These are phyloP conservation scores for Lissonota sp. DNA, from an alignment of 2,888 invertebrate genomes.

Conservation along the genomic window DNA sequence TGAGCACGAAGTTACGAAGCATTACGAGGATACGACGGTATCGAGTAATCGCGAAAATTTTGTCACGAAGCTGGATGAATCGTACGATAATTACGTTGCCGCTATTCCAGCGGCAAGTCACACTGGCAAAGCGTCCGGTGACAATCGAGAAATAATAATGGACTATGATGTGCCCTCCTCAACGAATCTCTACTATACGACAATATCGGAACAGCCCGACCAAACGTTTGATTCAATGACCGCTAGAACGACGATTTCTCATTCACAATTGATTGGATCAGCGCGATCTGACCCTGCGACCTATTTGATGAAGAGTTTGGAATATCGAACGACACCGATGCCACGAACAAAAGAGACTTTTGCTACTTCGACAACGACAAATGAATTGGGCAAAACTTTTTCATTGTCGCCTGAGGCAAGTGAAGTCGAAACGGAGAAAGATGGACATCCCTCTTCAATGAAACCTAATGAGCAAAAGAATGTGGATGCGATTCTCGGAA, in stretches of 20 bases:
- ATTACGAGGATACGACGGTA: neutral
- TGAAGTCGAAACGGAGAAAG: neutral
- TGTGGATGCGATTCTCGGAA: neutral
- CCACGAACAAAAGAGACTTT: neutral
- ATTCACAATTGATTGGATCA: too few species aligned
- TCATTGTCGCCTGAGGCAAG: neutral
- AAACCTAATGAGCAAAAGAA: neutral
- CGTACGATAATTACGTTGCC: neutral
- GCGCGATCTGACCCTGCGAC: too few species aligned
- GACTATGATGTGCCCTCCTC: neutral
- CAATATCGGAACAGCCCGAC: neutral
- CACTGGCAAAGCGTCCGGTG: neutral
- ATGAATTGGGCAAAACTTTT: neutral
- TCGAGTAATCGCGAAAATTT: neutral
- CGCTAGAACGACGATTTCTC: too few species aligned
- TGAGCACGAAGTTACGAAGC: neutral
- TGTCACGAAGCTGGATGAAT: constrained; percentile 2
- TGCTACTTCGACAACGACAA: neutral
- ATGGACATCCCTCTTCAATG: neutral
- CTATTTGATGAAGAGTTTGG: neutral
- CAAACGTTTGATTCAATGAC: too few species aligned
- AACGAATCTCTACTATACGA: constrained; percentile 1
- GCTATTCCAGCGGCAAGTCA: neutral
- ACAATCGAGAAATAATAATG: neutral
- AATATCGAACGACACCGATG: constrained; percentile 6